phyloP scores from a whole-genome alignment of 2,113 vertebrate species.

The Riparia riparia region DNA sequence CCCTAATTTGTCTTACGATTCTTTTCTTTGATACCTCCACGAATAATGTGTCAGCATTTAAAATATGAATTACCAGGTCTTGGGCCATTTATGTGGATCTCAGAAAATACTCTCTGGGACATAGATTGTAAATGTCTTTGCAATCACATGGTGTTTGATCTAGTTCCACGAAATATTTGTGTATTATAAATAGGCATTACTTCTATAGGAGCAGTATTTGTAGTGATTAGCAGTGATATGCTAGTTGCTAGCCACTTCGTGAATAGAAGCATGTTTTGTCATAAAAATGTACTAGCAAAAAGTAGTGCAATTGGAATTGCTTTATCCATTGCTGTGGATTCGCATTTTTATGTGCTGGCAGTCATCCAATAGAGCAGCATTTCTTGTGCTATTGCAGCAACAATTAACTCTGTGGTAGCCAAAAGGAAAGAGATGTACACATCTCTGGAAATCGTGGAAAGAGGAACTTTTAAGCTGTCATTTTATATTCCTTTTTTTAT shows the following conservation, averaged over 20 bases:
- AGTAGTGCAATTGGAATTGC: slow-evolving; percentile 11
- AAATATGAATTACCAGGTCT: not conserved
- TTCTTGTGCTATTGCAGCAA: slow-evolving; percentile 39
- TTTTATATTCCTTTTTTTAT: not conserved
- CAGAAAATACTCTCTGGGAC: not conserved
- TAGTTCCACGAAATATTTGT: not conserved
- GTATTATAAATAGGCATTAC: slow-evolving; percentile 4
- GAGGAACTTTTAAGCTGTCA: not conserved
- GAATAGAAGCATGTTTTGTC: slow-evolving; percentile 13
- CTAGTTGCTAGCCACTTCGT: slow-evolving; percentile 8
- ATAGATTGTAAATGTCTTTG: not conserved
- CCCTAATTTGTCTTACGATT: not conserved
- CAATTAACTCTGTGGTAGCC: slow-evolving; percentile 62
- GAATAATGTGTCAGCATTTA: not conserved
- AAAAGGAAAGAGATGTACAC: slow-evolving; percentile 24
- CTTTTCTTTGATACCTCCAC: not conserved
- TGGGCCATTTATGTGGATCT: not conserved
- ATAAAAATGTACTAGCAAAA: not conserved
- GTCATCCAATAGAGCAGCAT: slow-evolving; percentile 28
- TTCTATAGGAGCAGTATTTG: not conserved
- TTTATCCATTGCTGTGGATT: slow-evolving; percentile 35
- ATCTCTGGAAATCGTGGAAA: slow-evolving; percentile 2
- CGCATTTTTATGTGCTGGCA: slow-evolving; percentile 41
- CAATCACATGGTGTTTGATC: not conserved
- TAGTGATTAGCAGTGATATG: not conserved